phyloP scores from a whole-genome alignment of 2,888 invertebrate species.

The Eucriotettix oculatus region DNA sequence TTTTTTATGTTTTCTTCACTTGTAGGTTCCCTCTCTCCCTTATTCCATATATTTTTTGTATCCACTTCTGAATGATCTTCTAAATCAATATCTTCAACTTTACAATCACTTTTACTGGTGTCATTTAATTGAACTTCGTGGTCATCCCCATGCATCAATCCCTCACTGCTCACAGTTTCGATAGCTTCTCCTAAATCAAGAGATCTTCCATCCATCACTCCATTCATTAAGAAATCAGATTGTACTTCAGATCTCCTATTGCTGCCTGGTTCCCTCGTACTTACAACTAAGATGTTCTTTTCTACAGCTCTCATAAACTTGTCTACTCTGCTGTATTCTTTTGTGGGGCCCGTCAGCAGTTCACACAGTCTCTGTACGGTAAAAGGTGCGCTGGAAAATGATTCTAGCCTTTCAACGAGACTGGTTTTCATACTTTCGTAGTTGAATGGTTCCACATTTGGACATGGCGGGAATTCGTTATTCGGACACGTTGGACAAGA shows the following conservation, averaged over 20 bases:
- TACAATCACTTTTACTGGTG: background rate
- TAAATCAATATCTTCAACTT: constrained; percentile 8
- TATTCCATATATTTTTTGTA: background rate
- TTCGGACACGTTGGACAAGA: constrained; percentile 49
- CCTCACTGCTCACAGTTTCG: constrained; percentile 10
- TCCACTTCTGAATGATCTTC: constrained; percentile 1
- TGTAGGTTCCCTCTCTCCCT: background rate
- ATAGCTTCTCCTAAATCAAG: constrained; percentile 10
- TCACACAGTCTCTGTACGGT: constrained; percentile 94
- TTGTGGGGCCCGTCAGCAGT: constrained; percentile 72
- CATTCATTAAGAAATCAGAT: constrained; percentile 9
- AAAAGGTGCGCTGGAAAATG: constrained; percentile 81
- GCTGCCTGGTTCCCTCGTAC: constrained; percentile 32
- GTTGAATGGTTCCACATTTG: constrained; percentile 81
- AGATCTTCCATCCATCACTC: constrained; percentile 8
- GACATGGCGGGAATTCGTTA: constrained; percentile 67
- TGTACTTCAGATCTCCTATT: constrained; percentile 5
- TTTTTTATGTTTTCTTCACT: background rate
- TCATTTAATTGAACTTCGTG: background rate
- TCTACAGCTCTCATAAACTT: constrained; percentile 95
- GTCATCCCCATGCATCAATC: constrained; percentile 8
- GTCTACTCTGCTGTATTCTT: constrained; percentile 89
- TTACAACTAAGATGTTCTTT: constrained; percentile 80
- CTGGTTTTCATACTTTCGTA: constrained; percentile 77
- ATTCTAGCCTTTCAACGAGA: constrained; percentile 63